These are phyloP conservation scores for Eulemur macaco DNA, from an alignment of 2,113 vertebrate species.

Conservation along the genomic window DNA sequence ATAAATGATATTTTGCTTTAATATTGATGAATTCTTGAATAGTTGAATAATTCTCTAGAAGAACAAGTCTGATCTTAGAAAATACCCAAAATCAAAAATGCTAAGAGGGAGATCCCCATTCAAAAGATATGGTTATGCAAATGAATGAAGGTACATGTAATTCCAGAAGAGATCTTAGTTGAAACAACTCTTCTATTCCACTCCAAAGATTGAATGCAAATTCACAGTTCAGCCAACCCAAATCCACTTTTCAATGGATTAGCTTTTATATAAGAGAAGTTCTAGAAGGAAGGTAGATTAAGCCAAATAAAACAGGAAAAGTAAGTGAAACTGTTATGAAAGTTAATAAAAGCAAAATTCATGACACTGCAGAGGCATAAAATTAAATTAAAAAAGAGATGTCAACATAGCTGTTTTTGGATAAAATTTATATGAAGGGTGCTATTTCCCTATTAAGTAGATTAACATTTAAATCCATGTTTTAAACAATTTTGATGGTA, in stretches of 20 bases:
- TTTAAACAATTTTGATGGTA: background rate
- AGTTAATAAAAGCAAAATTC: background rate
- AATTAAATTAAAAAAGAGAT: background rate
- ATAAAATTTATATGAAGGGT: background rate
- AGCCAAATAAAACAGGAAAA: background rate
- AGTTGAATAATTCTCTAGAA: constrained; percentile 45
- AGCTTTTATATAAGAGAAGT: background rate
- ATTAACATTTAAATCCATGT: background rate
- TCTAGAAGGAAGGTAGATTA: background rate
- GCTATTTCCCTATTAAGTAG: background rate
- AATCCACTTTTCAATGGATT: background rate
- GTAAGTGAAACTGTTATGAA: background rate
- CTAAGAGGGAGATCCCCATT: background rate
- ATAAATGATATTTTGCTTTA: constrained; percentile 56
- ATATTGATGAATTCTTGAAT: constrained; percentile 59
- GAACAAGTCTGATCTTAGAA: constrained; percentile 60
- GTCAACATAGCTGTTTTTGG: background rate
- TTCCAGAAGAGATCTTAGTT: background rate
- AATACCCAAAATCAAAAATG: background rate
- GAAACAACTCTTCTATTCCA: background rate
- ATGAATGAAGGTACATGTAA: background rate
- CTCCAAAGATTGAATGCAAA: background rate
- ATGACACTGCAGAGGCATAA: background rate
- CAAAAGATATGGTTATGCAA: background rate
- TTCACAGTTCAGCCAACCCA: background rate